Conservation (phyloP, 2,888 invertebrate genomes). For the Tholera decimalis region DNA sequence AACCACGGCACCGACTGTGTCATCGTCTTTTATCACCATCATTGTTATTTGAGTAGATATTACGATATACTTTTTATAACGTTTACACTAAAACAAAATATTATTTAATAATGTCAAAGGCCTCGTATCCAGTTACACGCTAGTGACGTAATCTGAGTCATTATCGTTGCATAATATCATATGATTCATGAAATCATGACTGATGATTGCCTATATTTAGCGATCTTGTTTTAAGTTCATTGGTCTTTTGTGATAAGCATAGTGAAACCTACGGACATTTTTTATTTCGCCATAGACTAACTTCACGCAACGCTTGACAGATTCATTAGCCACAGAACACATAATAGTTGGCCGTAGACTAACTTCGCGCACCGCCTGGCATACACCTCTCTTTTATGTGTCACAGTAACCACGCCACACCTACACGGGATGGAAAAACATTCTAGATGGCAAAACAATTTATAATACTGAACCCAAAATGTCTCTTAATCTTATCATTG, state of each 20-base stretch:
- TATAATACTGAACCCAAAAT: neutral
- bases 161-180: conserved; percentile 16
- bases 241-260: neutral
- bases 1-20: too few relatives aligned
- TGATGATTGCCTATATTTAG: conserved; percentile 11
- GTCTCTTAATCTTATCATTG: neutral
- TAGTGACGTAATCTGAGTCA: conserved; percentile 11
- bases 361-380: neutral
- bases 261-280: neutral
- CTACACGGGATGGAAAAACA: neutral
- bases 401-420: neutral
- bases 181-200: conserved; percentile 11
- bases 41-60: neutral
- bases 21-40: too few relatives aligned
- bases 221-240: conserved; percentile 18
- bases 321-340: too few relatives aligned
- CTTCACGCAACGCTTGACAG: too few relatives aligned
- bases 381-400: neutral
- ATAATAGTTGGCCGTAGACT: neutral
- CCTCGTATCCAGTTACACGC: neutral
- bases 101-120: neutral
- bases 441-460: neutral
- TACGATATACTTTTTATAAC: neutral
- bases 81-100: neutral
- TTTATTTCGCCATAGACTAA: too few relatives aligned